Conservation (phyloP, 2,113 vertebrate genomes). For the Scytalopus superciliaris region DNA sequence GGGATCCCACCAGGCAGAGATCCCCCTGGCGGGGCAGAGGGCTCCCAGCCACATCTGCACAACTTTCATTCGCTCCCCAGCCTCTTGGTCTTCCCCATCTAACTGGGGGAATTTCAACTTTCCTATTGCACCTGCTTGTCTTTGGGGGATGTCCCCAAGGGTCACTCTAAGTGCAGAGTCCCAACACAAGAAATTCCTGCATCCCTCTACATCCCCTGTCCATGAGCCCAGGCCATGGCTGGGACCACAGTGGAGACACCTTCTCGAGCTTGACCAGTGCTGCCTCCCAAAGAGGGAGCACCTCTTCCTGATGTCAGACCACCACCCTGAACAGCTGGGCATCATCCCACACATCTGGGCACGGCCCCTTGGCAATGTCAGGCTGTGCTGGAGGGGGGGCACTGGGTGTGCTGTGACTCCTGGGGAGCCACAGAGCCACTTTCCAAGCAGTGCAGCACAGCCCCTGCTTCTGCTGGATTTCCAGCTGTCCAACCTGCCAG, state of each 20-base stretch:
- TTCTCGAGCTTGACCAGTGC: fast-evolving
- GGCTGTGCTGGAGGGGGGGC: background rate
- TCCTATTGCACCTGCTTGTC: fast-evolving
- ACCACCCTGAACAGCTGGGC: background rate
- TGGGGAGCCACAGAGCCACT: background rate
- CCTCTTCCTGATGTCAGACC: background rate
- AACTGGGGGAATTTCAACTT: fast-evolving
- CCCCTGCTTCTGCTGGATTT: background rate
- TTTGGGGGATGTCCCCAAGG: background rate
- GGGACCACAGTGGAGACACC: background rate
- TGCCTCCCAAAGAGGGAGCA: background rate
- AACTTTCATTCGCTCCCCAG: background rate
- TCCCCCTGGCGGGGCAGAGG: fast-evolving
- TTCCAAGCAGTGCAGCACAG: background rate
- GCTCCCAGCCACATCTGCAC: background rate
- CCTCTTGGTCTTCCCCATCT: background rate
- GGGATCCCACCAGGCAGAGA: background rate
- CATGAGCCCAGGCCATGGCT: fast-evolving
- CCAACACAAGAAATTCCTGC: background rate
- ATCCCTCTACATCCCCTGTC: background rate
- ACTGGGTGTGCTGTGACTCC: fast-evolving
- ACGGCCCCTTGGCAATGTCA: fast-evolving
- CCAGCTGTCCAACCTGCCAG: background rate
- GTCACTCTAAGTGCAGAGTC: background rate
- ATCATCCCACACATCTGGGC: background rate